phyloP scores from a whole-genome alignment of 2,797 vertebrate genomes.

The Chelonia mydas region DNA sequence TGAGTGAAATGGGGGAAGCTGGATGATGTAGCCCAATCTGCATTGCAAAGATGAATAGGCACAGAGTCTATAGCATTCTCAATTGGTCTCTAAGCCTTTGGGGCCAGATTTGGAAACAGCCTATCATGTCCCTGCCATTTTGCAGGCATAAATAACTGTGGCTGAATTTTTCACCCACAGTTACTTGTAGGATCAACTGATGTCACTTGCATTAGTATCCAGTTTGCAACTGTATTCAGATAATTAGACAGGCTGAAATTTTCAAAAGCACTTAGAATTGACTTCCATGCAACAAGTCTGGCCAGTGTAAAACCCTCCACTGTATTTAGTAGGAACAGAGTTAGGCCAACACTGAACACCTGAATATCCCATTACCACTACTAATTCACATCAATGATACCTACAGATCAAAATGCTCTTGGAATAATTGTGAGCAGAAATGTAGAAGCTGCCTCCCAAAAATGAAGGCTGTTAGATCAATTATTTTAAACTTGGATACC shows the following conservation, averaged over 20 bases:
- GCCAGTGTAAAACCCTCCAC: no score
- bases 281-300: no score
- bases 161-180: not conserved
- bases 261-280: not conserved
- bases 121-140: not conserved
- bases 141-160: not conserved
- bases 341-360: not conserved
- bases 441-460: not conserved
- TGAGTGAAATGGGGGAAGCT: not conserved
- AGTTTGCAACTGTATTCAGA: not conserved
- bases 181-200: not conserved
- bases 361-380: not conserved
- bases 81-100: not conserved
- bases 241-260: not conserved
- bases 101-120: rapidly evolving
- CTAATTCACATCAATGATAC: not conserved
- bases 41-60: not conserved
- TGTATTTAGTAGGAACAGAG: not conserved
- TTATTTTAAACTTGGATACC: not conserved
- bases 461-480: not conserved
- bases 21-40: not conserved
- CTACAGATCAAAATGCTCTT: not conserved
- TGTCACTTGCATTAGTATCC: not conserved
- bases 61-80: not conserved
- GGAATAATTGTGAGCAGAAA: not conserved